phyloP scores from a whole-genome alignment of 2,888 invertebrate species.

The Ariolimax columbianus region DNA sequence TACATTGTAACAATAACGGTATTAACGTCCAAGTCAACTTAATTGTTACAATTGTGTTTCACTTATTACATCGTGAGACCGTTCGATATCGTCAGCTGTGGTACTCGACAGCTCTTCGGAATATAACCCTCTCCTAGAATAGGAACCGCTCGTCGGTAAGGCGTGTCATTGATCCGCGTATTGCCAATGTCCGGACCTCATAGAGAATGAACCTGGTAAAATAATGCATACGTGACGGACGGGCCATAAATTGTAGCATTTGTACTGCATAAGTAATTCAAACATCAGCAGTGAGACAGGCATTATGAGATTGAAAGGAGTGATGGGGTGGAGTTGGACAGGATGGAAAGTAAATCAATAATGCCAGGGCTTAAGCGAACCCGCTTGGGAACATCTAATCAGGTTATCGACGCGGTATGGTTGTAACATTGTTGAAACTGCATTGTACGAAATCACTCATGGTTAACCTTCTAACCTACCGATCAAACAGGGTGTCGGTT shows the following conservation, averaged over 20 bases:
- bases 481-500: no score
- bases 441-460: background rate
- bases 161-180: background rate
- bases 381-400: background rate
- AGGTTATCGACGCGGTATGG: background rate
- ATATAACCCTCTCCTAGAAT: no score
- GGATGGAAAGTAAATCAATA: background rate
- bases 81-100: no score
- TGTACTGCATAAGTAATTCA: background rate
- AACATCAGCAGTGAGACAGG: background rate
- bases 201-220: background rate
- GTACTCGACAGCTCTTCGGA: no score
- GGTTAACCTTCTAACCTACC: background rate
- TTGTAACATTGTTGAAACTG: background rate
- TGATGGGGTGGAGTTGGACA: background rate
- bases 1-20: no score
- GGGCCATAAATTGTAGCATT: background rate
- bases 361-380: background rate
- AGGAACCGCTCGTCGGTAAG: no score
- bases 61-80: no score
- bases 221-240: background rate
- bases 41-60: no score
- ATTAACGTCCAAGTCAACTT: no score
- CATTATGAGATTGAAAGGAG: background rate
- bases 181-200: background rate